Evolutionary conservation across 2,113 vertebrate species (phyloP), one percentile per base, ranked within the genome.

Genomic region (Pristiophorus japonicus): DNA sequence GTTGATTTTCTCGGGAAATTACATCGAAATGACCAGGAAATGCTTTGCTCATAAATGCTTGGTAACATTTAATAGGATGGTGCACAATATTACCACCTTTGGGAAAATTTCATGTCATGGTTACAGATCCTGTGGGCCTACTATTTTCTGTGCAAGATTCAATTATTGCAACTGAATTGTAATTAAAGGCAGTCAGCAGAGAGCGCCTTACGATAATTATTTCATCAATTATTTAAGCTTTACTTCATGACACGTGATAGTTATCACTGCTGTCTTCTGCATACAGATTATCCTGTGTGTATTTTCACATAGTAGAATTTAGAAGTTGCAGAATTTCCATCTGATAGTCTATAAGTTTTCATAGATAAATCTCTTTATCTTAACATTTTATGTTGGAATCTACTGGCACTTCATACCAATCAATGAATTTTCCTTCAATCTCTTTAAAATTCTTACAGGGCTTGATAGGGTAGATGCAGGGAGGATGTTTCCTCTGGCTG

Each of bases 171-270:
- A 38, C 59, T 63, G 88, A 92, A 65, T 92, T 63, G 59, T 92
- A 92, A 65, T n/a, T 63, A 92, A 92, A 38, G 30, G 62, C 59
- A 92, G 88, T 92, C 59, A 63, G 59, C n/a, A 92, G 16, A 63
- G 65, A 63, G n/a, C 62, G 62, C 88, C 59, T 65, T 63, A 34
- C 16, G 59, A 92, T 92, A 62, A 92, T 92, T 92, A 92, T 65
- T 92, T 92, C 34, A 92, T 63, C 59, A 92, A 92, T 92, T 81
- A 81, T 81, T 81, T 92, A 92, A 59, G 59, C 88, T 18, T n/a
- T 65, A n/a, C n/a, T 65, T 6, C 34, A 63, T 92, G 18, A 18
- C 59, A n/a, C 16, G 18, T 63, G 1, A 20, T 92, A 42, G 34
- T 91, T 38, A 59, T 62, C 88, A 16, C 88, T 11, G 42, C 47